These are phyloP conservation scores for Isurus oxyrinchus DNA, from an alignment of 2,113 vertebrate genomes.

Conservation along the genomic window DNA sequence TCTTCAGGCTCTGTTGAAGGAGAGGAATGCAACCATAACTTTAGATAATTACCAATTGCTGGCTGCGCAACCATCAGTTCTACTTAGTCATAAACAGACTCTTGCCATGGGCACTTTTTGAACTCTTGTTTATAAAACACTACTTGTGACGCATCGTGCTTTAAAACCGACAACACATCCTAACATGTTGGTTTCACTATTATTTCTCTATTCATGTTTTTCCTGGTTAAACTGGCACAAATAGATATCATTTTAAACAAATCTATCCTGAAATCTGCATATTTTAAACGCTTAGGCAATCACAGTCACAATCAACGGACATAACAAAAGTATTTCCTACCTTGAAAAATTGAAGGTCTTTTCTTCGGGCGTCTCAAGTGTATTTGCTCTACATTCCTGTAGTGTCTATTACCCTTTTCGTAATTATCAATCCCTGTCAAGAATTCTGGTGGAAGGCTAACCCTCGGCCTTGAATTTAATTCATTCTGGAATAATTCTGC, in stretches of 20 bases:
- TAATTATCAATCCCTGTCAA: conserved; percentile 65
- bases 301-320: background rate
- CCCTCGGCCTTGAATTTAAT: conserved; percentile 59
- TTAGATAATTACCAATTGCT: conserved; percentile 55
- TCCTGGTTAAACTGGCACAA: background rate
- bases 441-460: conserved; percentile 68
- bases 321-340: conserved; percentile 61
- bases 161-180: background rate
- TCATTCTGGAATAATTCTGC: conserved; percentile 55
- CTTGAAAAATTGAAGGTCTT: conserved; percentile 87
- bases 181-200: background rate
- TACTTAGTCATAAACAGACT: conserved; percentile 31
- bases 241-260: background rate
- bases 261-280: background rate
- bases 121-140: conserved; percentile 16
- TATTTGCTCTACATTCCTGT: conserved; percentile 62
- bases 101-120: conserved; percentile 21
- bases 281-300: background rate
- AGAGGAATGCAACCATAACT: conserved; percentile 74
- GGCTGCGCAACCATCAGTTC: conserved; percentile 42
- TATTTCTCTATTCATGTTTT: background rate
- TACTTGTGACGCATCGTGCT: background rate
- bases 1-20: conserved; percentile 71
- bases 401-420: conserved; percentile 67
- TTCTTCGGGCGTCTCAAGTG: conserved; percentile 73